A percentile compares a stretch with the other conserved stretches of the same genome.
phyloP scores from a whole-genome alignment of 2,888 invertebrate genomes.

The Microctonus aethiopoides region DNA sequence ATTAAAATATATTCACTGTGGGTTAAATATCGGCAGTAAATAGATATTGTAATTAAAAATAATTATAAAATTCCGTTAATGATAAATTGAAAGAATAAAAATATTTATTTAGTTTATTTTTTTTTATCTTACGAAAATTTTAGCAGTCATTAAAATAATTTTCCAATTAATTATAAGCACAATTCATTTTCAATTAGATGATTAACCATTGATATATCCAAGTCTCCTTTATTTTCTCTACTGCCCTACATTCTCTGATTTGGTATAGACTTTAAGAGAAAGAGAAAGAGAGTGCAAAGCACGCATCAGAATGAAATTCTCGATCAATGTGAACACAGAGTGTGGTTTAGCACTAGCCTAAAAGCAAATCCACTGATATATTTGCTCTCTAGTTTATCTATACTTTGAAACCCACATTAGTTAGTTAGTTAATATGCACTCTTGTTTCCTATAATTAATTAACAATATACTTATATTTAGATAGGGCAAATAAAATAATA shows the following conservation, averaged over 20 bases:
- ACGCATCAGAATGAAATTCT: conserved; percentile 10
- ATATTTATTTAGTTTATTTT: background rate
- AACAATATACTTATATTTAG: too few species aligned
- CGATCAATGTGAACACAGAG: conserved; percentile 9
- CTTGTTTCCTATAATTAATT: too few species aligned
- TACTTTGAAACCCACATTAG: background rate
- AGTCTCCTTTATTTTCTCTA: too few species aligned
- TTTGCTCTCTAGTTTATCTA: background rate
- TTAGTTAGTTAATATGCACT: too few species aligned
- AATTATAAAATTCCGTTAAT: background rate
- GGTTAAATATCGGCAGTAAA: background rate
- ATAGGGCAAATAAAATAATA: too few species aligned
- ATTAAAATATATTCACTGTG: background rate
- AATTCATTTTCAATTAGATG: background rate
- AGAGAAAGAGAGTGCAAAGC: too few species aligned
- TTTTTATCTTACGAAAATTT: too few species aligned
- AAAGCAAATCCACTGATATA: background rate
- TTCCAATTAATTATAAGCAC: background rate
- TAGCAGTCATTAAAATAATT: background rate
- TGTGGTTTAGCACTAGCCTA: background rate
- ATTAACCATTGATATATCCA: too few species aligned
- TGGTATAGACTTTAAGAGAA: too few species aligned
- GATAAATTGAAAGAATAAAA: background rate
- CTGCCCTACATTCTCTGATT: too few species aligned
- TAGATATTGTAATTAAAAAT: background rate